Evolutionary conservation across 2,113 vertebrate genomes (phyloP), one percentile per base, ranked within the genome.

Genomic region (Rana temporaria): DNA sequence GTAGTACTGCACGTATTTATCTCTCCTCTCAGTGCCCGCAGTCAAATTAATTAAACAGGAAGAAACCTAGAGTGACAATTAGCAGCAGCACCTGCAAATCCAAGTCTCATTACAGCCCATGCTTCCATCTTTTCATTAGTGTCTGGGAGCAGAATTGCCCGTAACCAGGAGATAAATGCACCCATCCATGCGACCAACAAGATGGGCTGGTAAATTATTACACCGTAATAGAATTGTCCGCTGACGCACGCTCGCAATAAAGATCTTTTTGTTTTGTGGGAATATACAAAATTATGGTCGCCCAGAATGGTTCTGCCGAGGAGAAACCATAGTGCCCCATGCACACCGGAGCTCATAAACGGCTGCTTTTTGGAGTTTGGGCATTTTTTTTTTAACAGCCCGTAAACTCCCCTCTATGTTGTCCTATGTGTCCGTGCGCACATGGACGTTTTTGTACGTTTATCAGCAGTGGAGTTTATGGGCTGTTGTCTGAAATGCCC

Each of bases 91-190:
- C 62, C 75, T 78, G 75, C 60, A 78, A 52, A 32, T 32, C 4
- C 15, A 19, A 15, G 2, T 65, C 42, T 64, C 62, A 55, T 66
- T 78, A n/a, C 18, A 18, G 17, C 22, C 42, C 38, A 52, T 30
- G 53, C 74, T 52, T 24, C 60, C 34, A 65, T 63, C 60, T 53
- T 55, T 65, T 66, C 62, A 78, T 78, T 55, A 42, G 42, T 55
- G 53, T 78, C 74, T 53, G 55, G 62, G 42, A 65, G 62, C 34
- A 30, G 62, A 78, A 78, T 78, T n/a, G 66, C 24, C 60, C 11
- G 60, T 78, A 65, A 65, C 75, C 48, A 65, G 42, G 75, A 52
- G 62, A 78, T 78, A 64, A 78, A 77, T 18, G 60, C 60, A 55
- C 66, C 62, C 60, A 78, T 78, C 48, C 65, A 42, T n/a, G 12